Evolutionary conservation across 1,140 invertebrate genomes (phyloP).

Genomic region (Heliconius melpomene): DNA sequence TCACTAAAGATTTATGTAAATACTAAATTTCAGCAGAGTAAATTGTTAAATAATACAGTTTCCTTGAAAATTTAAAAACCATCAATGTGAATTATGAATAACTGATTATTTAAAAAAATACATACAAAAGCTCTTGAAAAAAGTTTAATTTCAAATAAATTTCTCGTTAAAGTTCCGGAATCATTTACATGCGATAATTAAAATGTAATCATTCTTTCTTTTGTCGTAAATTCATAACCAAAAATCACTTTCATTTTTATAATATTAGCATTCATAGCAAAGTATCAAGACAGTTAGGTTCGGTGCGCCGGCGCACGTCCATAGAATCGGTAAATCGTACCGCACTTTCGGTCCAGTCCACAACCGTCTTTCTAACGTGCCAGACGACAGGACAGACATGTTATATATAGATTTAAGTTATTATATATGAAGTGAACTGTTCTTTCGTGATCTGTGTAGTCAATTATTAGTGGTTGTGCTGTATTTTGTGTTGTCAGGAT

Average conservation of each 20-base stretch:
- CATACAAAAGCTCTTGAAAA: background rate
- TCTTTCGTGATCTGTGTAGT: constrained; percentile 53
- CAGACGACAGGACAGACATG: constrained; percentile 70
- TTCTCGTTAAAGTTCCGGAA: background rate
- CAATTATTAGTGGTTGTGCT: constrained; percentile 51
- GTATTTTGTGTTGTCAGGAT: constrained; percentile 35
- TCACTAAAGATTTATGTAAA: constrained; percentile 4
- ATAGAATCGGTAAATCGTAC: constrained; percentile 60
- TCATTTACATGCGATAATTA: background rate
- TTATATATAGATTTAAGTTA: constrained; percentile 43
- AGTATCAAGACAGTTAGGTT: constrained; percentile 74
- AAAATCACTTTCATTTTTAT: constrained; percentile 72
- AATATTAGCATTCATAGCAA: constrained; percentile 68
- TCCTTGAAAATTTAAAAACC: background rate
- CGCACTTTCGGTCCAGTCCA: constrained; percentile 71
- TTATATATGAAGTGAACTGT: constrained; percentile 41
- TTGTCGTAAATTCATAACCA: constrained; percentile 23
- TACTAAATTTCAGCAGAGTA: background rate
- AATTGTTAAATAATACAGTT: background rate
- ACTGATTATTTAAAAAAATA: background rate
- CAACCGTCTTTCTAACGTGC: constrained; percentile 64
- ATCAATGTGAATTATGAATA: background rate
- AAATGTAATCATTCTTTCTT: background rate
- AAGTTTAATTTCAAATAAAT: background rate
- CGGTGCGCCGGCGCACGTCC: constrained; percentile 57